A percentile compares a stretch with the other conserved stretches of the same genome.
phyloP scores from a whole-genome alignment of 2,888 invertebrate species.

The Troides oblongomaculatus region DNA sequence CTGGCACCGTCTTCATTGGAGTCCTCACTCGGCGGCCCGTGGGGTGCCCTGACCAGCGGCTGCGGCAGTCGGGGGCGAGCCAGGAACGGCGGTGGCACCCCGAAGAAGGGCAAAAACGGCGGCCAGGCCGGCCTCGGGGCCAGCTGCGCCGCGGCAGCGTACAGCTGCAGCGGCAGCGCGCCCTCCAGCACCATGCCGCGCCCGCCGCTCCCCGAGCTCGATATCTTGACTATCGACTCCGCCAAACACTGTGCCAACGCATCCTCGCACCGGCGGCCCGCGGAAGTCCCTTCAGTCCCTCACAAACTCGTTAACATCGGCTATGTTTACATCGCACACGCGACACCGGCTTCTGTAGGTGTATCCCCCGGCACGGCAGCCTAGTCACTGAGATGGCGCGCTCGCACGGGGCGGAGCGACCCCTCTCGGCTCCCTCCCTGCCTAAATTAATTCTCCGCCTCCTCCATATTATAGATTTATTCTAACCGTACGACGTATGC shows the following conservation, averaged over 20 bases:
- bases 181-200: slow-evolving; percentile 83
- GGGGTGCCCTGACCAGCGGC: slow-evolving; percentile 68
- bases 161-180: slow-evolving; percentile 85
- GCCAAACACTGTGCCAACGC: slow-evolving; percentile 49
- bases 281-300: slow-evolving; percentile 39
- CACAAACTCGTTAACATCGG: slow-evolving; percentile 5
- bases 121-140: slow-evolving; percentile 80
- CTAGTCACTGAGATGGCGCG: slow-evolving; percentile 75
- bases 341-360: slow-evolving; percentile 39
- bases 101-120: slow-evolving; percentile 81
- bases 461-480: slow-evolving; percentile 80
- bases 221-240: slow-evolving; percentile 60
- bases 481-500: slow-evolving; percentile 60
- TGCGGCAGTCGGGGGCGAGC: slow-evolving; percentile 67
- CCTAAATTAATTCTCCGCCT: slow-evolving; percentile 75
- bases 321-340: slow-evolving; percentile 33
- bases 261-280: slow-evolving; percentile 39
- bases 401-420: slow-evolving; percentile 62
- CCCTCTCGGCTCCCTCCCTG: slow-evolving; percentile 60
- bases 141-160: slow-evolving; percentile 83
- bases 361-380: slow-evolving; percentile 48
- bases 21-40: slow-evolving; percentile 78
- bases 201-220: slow-evolving; percentile 52
- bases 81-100: slow-evolving; percentile 80
- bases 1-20: slow-evolving; percentile 78